Evolutionary conservation across 2,888 invertebrate genomes (phyloP).

Genomic region (Leptura quadrifasciata): DNA sequence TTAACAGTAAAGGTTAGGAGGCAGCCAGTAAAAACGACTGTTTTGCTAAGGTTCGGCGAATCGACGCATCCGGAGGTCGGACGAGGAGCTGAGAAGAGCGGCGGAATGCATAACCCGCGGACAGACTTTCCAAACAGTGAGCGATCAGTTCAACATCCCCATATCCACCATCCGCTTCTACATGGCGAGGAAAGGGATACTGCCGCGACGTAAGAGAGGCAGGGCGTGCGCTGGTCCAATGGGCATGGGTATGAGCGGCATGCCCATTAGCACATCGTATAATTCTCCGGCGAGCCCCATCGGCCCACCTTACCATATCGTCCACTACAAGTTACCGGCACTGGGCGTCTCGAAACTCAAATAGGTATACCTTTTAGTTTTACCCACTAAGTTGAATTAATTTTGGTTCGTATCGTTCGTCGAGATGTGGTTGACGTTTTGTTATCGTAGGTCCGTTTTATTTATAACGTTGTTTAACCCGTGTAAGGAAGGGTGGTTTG

Average conservation of each 20-base stretch:
- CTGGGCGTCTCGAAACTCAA: conserved; percentile 75
- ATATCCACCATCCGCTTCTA: conserved; percentile 91
- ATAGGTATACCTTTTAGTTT: conserved; percentile 61
- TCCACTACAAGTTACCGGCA: conserved; percentile 84
- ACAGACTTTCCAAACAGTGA: conserved; percentile 91
- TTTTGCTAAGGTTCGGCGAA: conserved; percentile 64
- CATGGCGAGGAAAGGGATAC: conserved; percentile 90
- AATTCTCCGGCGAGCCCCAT: conserved; percentile 79
- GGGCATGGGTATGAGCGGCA: conserved; percentile 62
- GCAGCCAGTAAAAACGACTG: neutral
- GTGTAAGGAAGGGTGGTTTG: neutral
- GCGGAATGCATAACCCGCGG: conserved; percentile 91
- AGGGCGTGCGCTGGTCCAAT: conserved; percentile 77
- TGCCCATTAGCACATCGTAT: conserved; percentile 66
- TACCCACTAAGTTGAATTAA: conserved; percentile 1
- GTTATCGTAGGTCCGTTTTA: conserved; percentile 36
- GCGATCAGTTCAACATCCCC: conserved; percentile 91
- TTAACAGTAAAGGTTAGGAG: neutral
- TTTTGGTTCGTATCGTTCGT: conserved; percentile 2
- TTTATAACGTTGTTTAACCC: conserved; percentile 29
- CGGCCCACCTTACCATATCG: conserved; percentile 85
- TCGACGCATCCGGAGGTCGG: conserved; percentile 82
- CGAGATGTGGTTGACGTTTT: conserved; percentile 25
- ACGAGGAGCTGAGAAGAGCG: conserved; percentile 85
- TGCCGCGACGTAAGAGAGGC: conserved; percentile 86